These are phyloP conservation scores for Girardinus metallicus DNA, from an alignment of 2,797 vertebrate genomes.

Conservation along the genomic window DNA sequence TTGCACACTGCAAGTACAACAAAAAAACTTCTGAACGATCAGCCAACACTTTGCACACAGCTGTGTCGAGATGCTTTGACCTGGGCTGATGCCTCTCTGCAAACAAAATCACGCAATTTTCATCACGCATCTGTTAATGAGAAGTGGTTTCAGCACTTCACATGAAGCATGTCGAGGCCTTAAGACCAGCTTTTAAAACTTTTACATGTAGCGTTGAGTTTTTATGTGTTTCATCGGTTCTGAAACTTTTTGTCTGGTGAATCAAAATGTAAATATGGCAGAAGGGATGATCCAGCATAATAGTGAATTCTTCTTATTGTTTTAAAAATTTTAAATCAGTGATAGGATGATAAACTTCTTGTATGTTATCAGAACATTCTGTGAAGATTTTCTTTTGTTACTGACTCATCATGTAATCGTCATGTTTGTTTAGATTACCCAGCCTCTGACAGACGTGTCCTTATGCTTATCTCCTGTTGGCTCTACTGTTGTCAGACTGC, in stretches of 20 bases:
- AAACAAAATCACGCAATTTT: too few relatives aligned
- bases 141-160: too few relatives aligned
- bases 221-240: background rate
- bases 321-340: background rate
- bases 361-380: background rate
- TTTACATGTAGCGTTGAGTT: background rate
- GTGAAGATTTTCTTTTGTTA: background rate
- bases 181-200: background rate
- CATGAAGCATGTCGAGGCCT: too few relatives aligned
- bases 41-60: too few relatives aligned
- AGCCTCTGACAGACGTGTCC: background rate
- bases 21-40: too few relatives aligned
- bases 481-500: constrained; percentile 80
- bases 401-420: background rate
- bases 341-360: background rate
- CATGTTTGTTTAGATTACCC: background rate
- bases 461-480: background rate
- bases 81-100: too few relatives aligned
- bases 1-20: too few relatives aligned
- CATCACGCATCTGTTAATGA: too few relatives aligned
- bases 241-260: background rate
- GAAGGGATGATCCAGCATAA: background rate
- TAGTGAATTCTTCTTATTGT: background rate
- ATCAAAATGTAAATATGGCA: background rate
- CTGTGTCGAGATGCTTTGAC: too few relatives aligned